phyloP scores from a whole-genome alignment of 1,140 invertebrate species.

The Bombus difficillimus region DNA sequence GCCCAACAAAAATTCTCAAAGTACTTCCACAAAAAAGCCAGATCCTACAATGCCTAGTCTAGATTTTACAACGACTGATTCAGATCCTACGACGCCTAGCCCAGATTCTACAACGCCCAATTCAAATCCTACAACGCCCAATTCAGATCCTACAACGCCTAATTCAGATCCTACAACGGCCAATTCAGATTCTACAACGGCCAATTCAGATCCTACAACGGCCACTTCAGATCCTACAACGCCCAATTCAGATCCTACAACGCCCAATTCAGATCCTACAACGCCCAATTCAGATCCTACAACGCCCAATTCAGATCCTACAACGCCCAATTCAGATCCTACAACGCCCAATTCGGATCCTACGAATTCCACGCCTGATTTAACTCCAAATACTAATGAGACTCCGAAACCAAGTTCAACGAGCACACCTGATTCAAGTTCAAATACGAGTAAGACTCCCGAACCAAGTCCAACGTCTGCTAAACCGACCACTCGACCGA shows the following conservation, averaged over 20 bases:
- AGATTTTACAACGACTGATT: too few species aligned
- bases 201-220: not conserved
- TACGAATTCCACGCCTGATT: not conserved
- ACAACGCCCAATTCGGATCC: not conserved
- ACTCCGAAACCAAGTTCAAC: not conserved
- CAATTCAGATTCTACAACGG: too few species aligned
- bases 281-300: not conserved
- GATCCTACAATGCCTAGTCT: too few species aligned
- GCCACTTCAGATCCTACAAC: not conserved
- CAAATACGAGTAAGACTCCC: not conserved
- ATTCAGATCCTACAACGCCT: too few species aligned
- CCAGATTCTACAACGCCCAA: not conserved
- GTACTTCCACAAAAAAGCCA: conserved; percentile 16
- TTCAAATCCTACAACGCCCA: not conserved
- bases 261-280: not conserved
- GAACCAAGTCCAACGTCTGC: not conserved
- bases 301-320: not conserved
- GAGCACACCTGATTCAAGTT: conserved; percentile 1
- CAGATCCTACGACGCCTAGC: not conserved
- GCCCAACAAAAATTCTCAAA: not conserved
- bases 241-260: not conserved
- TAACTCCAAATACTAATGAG: not conserved
- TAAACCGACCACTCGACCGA: not conserved
- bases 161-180: too few species aligned
- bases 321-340: not conserved